Conservation (phyloP, 2,888 invertebrate genomes). For the Heterodera filipjevi region DNA sequence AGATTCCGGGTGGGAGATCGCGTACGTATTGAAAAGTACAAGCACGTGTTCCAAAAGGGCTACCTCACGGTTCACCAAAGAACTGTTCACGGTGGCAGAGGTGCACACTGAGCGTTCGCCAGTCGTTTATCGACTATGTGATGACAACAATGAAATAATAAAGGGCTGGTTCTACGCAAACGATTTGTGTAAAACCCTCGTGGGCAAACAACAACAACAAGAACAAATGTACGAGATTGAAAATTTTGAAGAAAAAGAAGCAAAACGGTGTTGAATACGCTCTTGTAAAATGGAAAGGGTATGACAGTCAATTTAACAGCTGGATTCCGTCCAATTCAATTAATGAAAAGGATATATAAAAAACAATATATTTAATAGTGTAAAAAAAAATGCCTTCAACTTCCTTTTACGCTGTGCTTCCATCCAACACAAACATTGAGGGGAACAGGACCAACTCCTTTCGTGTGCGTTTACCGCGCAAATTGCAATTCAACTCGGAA, state of each 20-base stretch:
- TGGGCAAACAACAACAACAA: no score
- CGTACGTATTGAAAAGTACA: slow-evolving; percentile 26
- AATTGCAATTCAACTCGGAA: slow-evolving; percentile 26
- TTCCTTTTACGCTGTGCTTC: slow-evolving; percentile 15
- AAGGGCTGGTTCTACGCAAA: slow-evolving; percentile 27
- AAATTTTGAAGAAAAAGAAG: no score
- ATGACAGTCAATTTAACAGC: slow-evolving; percentile 2
- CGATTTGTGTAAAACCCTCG: slow-evolving; percentile 16
- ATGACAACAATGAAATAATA: slow-evolving; percentile 4
- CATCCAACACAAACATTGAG: no score
- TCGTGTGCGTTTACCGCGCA: slow-evolving; percentile 24
- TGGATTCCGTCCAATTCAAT: slow-evolving; percentile 12
- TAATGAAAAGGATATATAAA: not conserved
- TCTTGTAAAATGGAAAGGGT: slow-evolving; percentile 29
- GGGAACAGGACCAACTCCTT: slow-evolving; percentile 26
- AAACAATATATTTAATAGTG: not conserved
- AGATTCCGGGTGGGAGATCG: slow-evolving; percentile 23
- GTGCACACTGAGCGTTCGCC: slow-evolving; percentile 7
- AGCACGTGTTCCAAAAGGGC: slow-evolving; percentile 30
- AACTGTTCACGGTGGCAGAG: slow-evolving; percentile 22
- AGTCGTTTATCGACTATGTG: slow-evolving; percentile 6
- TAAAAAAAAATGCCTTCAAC: not conserved
- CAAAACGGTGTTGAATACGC: not conserved
- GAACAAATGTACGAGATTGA: no score
- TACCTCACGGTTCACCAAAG: slow-evolving; percentile 32